Evolutionary conservation across 2,797 vertebrate species (phyloP).

Genomic region (Melanotaenia parkinsoni): DNA sequence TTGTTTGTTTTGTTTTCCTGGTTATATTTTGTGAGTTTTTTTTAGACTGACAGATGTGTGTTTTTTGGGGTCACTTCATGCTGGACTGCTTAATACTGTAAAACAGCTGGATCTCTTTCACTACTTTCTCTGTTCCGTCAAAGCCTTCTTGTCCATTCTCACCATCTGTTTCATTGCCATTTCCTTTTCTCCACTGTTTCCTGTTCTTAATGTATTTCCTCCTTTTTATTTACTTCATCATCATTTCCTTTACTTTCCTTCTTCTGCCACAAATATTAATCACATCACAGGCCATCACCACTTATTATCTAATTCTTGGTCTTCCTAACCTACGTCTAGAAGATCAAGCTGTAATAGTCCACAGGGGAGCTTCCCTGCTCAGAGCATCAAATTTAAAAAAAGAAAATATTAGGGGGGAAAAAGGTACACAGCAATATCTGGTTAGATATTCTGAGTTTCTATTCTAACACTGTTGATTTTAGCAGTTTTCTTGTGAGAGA

Average conservation of each 20-base stretch:
- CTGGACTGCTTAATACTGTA: conserved; percentile 14
- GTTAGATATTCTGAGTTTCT: too few relatives aligned
- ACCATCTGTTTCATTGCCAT: background rate
- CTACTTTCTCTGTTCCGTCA: background rate
- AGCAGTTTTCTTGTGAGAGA: too few relatives aligned
- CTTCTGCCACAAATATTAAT: background rate
- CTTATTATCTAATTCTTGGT: too few relatives aligned
- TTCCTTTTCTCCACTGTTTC: background rate
- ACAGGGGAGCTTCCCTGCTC: too few relatives aligned
- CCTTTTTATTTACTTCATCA: background rate
- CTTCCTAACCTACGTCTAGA: background rate
- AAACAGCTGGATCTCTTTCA: conserved; percentile 14
- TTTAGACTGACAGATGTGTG: conserved; percentile 43
- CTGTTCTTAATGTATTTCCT: background rate
- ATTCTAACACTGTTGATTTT: too few relatives aligned
- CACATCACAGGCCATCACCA: background rate
- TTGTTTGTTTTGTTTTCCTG: conserved; percentile 38
- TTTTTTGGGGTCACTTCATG: conserved; percentile 33
- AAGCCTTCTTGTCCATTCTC: background rate
- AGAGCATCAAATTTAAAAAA: too few relatives aligned
- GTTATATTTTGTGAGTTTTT: conserved; percentile 37
- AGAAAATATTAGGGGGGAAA: too few relatives aligned
- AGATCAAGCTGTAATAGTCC: background rate
- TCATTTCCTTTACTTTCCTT: background rate
- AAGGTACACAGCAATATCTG: too few relatives aligned